These are phyloP conservation scores for Leguminivora glycinivorella DNA, from an alignment of 1,140 invertebrate genomes.

Conservation along the genomic window DNA sequence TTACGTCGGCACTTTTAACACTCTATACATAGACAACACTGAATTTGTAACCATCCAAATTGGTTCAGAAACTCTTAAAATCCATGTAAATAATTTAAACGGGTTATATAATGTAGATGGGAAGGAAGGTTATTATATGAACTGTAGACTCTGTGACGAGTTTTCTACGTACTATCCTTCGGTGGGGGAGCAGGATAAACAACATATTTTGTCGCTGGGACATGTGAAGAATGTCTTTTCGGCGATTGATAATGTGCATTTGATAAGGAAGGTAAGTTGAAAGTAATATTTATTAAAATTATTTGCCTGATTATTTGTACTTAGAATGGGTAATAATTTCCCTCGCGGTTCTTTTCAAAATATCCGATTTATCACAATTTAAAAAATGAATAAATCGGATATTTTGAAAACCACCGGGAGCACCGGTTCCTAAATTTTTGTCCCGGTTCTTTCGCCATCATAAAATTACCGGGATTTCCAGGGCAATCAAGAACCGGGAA, in stretches of 20 bases:
- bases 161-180: neutral
- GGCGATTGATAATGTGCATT: slow-evolving; percentile 2
- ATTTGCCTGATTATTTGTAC: too few relatives aligned
- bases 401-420: too few relatives aligned
- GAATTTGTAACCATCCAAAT: neutral
- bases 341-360: too few relatives aligned
- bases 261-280: slow-evolving; percentile 7
- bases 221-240: neutral
- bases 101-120: neutral
- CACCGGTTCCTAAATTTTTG: too few relatives aligned
- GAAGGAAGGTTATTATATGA: neutral
- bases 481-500: too few relatives aligned
- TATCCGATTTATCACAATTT: too few relatives aligned
- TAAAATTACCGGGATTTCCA: too few relatives aligned
- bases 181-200: neutral
- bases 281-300: neutral
- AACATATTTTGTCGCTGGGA: neutral
- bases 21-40: neutral
- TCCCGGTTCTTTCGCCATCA: too few relatives aligned
- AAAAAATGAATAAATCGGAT: too few relatives aligned
- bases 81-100: slow-evolving; percentile 9
- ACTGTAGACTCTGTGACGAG: neutral
- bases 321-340: too few relatives aligned
- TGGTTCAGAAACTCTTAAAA: neutral
- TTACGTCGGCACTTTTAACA: neutral